phyloP scores from a whole-genome alignment of 2,888 invertebrate genomes.

The Cantharis lateralis region DNA sequence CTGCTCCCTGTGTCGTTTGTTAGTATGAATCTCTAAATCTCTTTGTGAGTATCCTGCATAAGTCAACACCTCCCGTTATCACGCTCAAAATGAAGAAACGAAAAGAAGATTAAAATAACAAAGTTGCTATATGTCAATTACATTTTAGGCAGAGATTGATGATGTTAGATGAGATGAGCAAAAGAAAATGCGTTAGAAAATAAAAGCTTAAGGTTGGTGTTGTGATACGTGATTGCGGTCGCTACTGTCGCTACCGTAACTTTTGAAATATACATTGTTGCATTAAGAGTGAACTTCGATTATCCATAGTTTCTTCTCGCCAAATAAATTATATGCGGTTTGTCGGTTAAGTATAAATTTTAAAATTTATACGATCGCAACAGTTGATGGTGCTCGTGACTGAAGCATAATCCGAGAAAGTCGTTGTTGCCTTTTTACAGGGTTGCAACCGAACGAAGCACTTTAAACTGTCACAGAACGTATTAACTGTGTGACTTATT shows the following conservation, averaged over 20 bases:
- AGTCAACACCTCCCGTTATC: constrained; percentile 30
- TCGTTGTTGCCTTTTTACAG: constrained; percentile 28
- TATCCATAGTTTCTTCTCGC: constrained; percentile 26
- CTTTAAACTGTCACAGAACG: constrained; percentile 31
- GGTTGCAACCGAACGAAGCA: constrained; percentile 26
- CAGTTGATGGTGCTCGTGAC: constrained; percentile 30
- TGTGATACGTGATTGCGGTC: constrained; percentile 19
- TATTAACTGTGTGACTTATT: constrained; percentile 31
- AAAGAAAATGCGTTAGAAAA: constrained; percentile 18
- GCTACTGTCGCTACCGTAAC: constrained; percentile 23
- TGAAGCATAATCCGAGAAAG: constrained; percentile 28
- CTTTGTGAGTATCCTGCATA: constrained; percentile 24
- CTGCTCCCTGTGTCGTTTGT: constrained; percentile 21
- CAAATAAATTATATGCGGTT: constrained; percentile 32
- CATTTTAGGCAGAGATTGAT: constrained; percentile 35
- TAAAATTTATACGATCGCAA: constrained; percentile 29
- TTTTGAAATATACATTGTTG: constrained; percentile 28
- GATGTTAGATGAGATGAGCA: constrained; percentile 16
- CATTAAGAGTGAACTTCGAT: constrained; percentile 25
- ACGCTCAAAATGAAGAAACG: constrained; percentile 27
- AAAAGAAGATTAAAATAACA: constrained; percentile 33
- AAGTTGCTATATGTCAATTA: constrained; percentile 35
- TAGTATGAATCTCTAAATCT: constrained; percentile 26
- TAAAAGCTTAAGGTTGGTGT: constrained; percentile 5
- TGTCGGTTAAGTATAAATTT: constrained; percentile 30